Conservation (phyloP, 2,113 vertebrate genomes). For the Hepsetus odoe region DNA sequence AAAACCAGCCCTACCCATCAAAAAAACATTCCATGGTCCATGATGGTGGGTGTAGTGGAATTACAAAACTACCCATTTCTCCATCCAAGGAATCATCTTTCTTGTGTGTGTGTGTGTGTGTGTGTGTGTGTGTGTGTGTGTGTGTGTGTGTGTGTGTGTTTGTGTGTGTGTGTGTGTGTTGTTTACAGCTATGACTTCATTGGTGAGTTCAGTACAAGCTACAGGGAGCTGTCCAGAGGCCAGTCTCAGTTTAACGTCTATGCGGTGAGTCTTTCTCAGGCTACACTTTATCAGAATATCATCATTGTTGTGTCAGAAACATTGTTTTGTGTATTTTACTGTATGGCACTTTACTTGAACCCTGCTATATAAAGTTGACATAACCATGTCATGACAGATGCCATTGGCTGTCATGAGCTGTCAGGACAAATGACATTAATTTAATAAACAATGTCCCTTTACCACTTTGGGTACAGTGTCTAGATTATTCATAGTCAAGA, state of each 20-base stretch:
- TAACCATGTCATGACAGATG: too few species aligned
- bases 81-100: too few species aligned
- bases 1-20: neutral
- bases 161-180: constrained; percentile 17
- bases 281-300: neutral
- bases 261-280: constrained; percentile 81
- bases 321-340: too few species aligned
- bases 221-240: constrained; percentile 92
- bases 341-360: too few species aligned
- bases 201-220: constrained; percentile 97
- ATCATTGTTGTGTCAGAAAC: constrained; percentile 5
- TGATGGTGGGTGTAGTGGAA: neutral
- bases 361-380: too few species aligned
- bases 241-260: constrained; percentile 98
- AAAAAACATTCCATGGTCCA: neutral
- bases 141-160: neutral
- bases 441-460: too few species aligned
- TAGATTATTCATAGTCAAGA: too few species aligned
- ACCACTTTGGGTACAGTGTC: too few species aligned
- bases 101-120: constrained; percentile 9
- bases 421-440: too few species aligned
- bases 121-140: neutral
- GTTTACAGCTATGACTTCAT: constrained; percentile 92
- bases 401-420: too few species aligned
- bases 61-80: too few species aligned